Percentiles rank a stretch among this genome's conserved stretches.
phyloP scores from a whole-genome alignment of 2,113 vertebrate genomes.

The Hippocampus mohnikei region DNA sequence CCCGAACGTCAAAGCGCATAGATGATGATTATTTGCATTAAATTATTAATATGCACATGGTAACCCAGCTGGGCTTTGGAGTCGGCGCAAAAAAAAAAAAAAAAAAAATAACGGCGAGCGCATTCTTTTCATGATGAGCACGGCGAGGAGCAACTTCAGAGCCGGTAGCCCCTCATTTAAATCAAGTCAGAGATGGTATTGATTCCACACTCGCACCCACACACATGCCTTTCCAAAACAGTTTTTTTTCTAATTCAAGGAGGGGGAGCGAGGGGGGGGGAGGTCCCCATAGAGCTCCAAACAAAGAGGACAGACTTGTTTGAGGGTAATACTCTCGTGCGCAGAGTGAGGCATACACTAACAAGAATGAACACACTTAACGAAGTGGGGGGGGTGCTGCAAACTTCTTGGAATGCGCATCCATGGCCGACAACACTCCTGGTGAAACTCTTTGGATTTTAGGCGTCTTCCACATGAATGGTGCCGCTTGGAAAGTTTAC shows the following conservation, averaged over 20 bases:
- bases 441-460: neutral
- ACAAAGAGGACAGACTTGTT: conserved; percentile 75
- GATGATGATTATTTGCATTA: conserved; percentile 75
- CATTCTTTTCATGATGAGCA: conserved; percentile 73
- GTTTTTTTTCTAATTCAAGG: conserved; percentile 34
- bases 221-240: conserved; percentile 68
- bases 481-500: too few species aligned
- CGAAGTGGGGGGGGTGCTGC: conserved; percentile 34
- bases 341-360: conserved; percentile 59
- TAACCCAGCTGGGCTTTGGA: conserved; percentile 70
- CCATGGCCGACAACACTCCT: conserved; percentile 24
- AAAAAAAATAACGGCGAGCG: conserved; percentile 30
- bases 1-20: conserved; percentile 64
- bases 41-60: conserved; percentile 73
- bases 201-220: conserved; percentile 61
- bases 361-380: conserved; percentile 59
- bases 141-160: conserved; percentile 72
- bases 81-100: conserved; percentile 44
- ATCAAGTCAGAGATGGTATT: conserved; percentile 71
- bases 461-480: neutral
- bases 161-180: conserved; percentile 72
- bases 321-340: conserved; percentile 70
- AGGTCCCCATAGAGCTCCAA: conserved; percentile 66
- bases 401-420: conserved; percentile 61
- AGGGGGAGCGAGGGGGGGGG: neutral